phyloP scores from a whole-genome alignment of 1,140 invertebrate genomes.

The Copidosoma floridanum region DNA sequence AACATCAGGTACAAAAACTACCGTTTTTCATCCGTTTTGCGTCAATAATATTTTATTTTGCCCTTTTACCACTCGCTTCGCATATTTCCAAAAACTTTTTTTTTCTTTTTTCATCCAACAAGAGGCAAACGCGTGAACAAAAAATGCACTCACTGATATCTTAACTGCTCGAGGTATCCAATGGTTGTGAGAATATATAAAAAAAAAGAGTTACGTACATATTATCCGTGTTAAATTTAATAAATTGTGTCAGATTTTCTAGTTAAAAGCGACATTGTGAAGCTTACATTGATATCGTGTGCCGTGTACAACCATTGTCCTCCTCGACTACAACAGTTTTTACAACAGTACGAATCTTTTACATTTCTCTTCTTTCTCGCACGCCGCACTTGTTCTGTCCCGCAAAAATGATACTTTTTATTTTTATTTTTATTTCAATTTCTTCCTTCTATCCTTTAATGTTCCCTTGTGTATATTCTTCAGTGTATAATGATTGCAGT shows the following conservation, averaged over 20 bases:
- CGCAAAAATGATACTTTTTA: constrained; percentile 17
- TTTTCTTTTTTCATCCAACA: constrained; percentile 1
- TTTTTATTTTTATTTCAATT: constrained; percentile 3
- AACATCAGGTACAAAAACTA: no score
- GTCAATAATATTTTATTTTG: no score
- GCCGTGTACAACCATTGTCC: constrained; percentile 1
- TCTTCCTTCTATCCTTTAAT: constrained; percentile 5
- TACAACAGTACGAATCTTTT: constrained; percentile 2
- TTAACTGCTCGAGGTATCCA: neutral
- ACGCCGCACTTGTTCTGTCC: constrained; percentile 18
- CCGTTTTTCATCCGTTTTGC: no score
- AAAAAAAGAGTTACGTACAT: no score
- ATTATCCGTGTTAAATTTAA: no score
- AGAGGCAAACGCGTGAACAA: constrained; percentile 16
- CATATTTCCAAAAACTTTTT: no score
- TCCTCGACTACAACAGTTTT: neutral
- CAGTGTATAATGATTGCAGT: constrained; percentile 53
- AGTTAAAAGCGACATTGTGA: no score
- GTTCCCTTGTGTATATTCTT: constrained; percentile 25
- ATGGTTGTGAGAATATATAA: neutral
- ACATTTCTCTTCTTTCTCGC: constrained; percentile 12
- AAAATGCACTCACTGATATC: neutral
- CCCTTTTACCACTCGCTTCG: no score
- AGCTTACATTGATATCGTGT: no score
- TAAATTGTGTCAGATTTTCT: no score